Base-by-base conservation (phyloP, 1,140 invertebrate species). In the Fopius arisanus region DNA sequence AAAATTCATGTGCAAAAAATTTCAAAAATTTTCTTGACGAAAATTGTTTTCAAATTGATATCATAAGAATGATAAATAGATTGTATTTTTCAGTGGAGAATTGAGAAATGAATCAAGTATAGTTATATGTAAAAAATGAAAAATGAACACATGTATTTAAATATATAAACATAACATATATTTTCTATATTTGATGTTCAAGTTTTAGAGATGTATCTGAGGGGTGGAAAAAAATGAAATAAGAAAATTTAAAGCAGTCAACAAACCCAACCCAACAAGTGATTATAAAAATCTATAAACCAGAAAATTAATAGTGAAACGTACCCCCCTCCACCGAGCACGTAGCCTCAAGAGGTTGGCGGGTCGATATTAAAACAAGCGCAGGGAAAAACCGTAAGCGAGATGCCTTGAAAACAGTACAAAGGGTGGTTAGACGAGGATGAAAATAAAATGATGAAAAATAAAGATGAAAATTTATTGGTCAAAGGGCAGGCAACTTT, bases 381-480 rank as follows among this genome's bases (percentile, higher is more conserved):
- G 85, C 83, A 87, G 83, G 85, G 84, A 86, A 84, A 71, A 80
- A 85, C 78, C 86, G 82, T 82, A 87, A 87, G 86, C 86, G 83
- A 88, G 86, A 88, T 88, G 87, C 87, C 87, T 88, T 88, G 87
- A 86, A 88, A 88, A 88, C 85, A 88, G 87, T 88, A 88, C 87
- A 88, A 88, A 88, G 84, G 83, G 81, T 86, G 84, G 81, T 85
- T 84, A 72, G 62, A 72, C 75, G 80, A 83, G 65, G 48, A 76
- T 59, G 69, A 51, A 41, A 66, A 62, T 67, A 67, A 76, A 73
- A 73, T 43, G 21, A 54, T 54, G 37, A 65, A 23, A 73, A 51
- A 73, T 37, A 59, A 63, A 66, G 51, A 31, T 65, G 62, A 48
- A 65, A 66, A 66, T 48, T 41, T 59, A 87, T 87, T 86, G 86